Conservation (phyloP, 2,113 vertebrate genomes). For the Peromyscus californicus region DNA sequence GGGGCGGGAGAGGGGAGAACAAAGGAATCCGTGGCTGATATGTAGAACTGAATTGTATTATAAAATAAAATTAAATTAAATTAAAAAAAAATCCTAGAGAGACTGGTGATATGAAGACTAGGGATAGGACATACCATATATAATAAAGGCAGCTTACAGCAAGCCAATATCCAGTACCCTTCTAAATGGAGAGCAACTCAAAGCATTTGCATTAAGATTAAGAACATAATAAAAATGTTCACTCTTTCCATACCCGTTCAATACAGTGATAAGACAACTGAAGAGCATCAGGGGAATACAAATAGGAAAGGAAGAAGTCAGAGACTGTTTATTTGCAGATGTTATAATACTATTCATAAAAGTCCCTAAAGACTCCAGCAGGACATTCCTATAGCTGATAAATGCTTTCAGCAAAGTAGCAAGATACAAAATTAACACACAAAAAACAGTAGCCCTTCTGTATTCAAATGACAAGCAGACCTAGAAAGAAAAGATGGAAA, state of each 20-base stretch:
- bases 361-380: neutral
- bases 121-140: neutral
- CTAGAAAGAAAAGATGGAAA: neutral
- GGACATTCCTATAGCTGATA: neutral
- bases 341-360: neutral
- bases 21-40: too few species aligned
- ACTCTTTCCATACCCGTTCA: neutral
- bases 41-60: too few species aligned
- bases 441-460: neutral
- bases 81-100: neutral
- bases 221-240: too few species aligned
- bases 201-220: neutral
- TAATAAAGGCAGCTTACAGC: neutral
- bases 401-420: neutral
- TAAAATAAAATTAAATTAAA: too few species aligned
- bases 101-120: neutral
- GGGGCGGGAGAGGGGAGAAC: too few species aligned
- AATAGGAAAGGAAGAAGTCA: neutral
- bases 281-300: too few species aligned
- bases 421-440: neutral
- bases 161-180: neutral
- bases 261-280: neutral
- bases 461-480: neutral
- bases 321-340: neutral
- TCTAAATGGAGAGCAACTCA: neutral